Evolutionary conservation across 1,140 invertebrate species (phyloP), one percentile per base, ranked within the genome.

Genomic region (Heliconius hewitsoni): DNA sequence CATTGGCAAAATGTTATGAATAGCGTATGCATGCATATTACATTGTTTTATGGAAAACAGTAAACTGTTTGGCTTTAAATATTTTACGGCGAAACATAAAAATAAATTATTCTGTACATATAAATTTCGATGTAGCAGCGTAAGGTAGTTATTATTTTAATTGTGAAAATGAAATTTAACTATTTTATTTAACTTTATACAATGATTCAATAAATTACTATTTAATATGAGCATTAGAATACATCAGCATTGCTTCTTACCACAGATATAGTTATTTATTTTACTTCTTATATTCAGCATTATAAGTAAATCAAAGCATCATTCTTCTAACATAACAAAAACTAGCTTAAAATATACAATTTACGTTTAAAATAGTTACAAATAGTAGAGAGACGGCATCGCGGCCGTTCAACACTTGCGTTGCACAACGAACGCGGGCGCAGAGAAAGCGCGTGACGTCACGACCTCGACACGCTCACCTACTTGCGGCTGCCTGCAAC

Each of bases 401-500:
- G 74, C 16, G 60, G 37, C 66, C 60, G 80, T 71, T 71, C 52
- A 39, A 72, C 71, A 76, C 79, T 50, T 80, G 37, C 66, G 84
- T 89, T 91, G 90, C 88, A 87, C 87, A 90, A 89, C 80, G 71
- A 76, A 85, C 89, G 89, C 86, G 83, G 76, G 91, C 88, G 86
- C 90, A 91, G 91, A 93, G 91, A 93, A 93, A 93, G 91, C 91
- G 90, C 19, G 81, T 93, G 91, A 94, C 92, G 93, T 93, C 91
- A 94, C 90, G 92, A 89, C 93, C 93, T 94, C 93, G 93, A 94
- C 93, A 93, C 87, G 91, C 88, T 94, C 91, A 94, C 93, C 93
- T 89, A 94, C 84, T 90, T 92, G 91, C 88, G 87, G 86, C 85
- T 71, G 85, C 82, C 82, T 85, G 86, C 91, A 89, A 83, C 89